Evolutionary conservation across 2,113 vertebrate species (phyloP).

Genomic region (Onychostoma macrolepis): DNA sequence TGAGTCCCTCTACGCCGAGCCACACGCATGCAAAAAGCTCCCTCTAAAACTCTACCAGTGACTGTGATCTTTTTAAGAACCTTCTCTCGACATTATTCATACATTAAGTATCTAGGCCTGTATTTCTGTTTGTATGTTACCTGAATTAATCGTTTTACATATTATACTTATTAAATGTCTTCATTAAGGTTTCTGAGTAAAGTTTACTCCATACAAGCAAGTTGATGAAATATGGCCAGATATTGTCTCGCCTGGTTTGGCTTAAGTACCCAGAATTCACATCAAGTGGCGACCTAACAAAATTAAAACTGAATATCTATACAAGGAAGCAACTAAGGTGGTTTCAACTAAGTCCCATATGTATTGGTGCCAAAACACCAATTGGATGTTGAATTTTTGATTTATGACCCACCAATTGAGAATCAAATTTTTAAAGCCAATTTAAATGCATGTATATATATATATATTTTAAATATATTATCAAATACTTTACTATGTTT

Average conservation of each 20-base stretch:
- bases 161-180: not conserved
- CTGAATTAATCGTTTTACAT: too few species aligned
- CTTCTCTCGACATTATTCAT: not conserved
- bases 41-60: not conserved
- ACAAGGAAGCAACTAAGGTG: not conserved
- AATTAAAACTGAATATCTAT: not conserved
- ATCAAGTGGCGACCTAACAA: not conserved
- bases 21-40: slow-evolving; percentile 55
- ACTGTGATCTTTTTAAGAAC: not conserved
- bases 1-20: slow-evolving; percentile 11
- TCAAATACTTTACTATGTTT: not conserved
- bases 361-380: not conserved
- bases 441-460: not conserved
- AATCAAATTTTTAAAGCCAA: not conserved
- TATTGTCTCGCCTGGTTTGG: not conserved
- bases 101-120: not conserved
- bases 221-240: not conserved
- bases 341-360: not conserved
- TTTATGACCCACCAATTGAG: not conserved
- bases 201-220: too few species aligned
- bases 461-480: not conserved
- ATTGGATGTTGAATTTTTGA: not conserved
- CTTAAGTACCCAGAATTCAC: not conserved
- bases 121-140: too few species aligned
- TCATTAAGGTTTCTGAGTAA: not conserved